phyloP scores from a whole-genome alignment of 1,140 invertebrate genomes.

The Calephelis nemesis region DNA sequence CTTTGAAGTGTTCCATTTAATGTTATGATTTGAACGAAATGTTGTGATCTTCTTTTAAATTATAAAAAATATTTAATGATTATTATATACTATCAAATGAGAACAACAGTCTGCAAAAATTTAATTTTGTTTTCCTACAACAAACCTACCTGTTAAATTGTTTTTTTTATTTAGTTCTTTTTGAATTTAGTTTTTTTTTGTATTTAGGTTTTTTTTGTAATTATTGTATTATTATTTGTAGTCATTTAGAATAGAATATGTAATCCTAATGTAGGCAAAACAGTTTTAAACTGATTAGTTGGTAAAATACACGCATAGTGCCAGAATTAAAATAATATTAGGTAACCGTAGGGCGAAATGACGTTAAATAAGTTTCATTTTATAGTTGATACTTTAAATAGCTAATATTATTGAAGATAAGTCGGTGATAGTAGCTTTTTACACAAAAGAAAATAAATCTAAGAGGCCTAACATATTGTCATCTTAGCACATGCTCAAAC shows the following conservation, averaged over 20 bases:
- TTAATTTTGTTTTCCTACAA: too few relatives aligned
- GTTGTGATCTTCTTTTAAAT: too few relatives aligned
- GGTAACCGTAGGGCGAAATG: conserved; percentile 21
- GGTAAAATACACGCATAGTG: conserved; percentile 39
- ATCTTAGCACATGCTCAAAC: too few relatives aligned
- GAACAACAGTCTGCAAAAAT: too few relatives aligned
- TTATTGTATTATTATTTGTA: conserved; percentile 19
- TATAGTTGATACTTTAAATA: too few relatives aligned
- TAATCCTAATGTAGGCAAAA: conserved; percentile 25
- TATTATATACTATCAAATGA: too few relatives aligned
- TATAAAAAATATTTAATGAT: too few relatives aligned
- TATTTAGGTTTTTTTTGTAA: neutral
- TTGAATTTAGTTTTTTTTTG: neutral
- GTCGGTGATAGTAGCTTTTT: neutral
- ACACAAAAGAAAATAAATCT: too few relatives aligned
- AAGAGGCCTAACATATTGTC: too few relatives aligned
- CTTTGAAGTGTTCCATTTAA: too few relatives aligned
- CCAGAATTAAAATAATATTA: conserved; percentile 34
- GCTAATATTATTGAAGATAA: neutral
- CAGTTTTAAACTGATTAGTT: conserved; percentile 41
- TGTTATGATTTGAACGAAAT: too few relatives aligned
- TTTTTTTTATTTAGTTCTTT: neutral
- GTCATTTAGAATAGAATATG: conserved; percentile 13
- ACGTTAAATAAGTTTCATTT: conserved; percentile 1
- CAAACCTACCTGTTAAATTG: neutral